Base-by-base conservation (phyloP, 2,113 vertebrate genomes). In the Smithornis capensis region DNA sequence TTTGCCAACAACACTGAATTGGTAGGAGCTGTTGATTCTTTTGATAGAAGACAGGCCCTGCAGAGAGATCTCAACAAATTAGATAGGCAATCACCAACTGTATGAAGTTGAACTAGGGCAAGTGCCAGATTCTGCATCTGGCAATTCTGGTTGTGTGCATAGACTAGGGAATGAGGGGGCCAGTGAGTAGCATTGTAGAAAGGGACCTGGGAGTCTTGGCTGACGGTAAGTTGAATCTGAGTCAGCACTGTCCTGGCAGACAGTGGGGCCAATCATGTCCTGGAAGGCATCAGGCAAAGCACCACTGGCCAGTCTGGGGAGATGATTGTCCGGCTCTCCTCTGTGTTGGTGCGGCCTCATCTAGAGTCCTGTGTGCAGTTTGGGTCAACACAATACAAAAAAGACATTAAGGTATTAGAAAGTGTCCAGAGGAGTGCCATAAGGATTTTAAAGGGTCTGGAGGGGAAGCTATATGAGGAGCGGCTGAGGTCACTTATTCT, bases 251-350 rank as follows among this genome's bases (percentile, higher is more conserved):
- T 25, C 49, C 42, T 64, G 67, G 57, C 25, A 71, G 21, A 21
- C 57, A 42, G 42, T 7, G 22, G 29, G 7, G 5, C 6, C 65
- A 49, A 0, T 0, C 1, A 0, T 33, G 35, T 37, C 35, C 40
- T 37, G 35, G 31, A 16, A 18, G 1, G 1, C 67, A 49, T 56
- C 67, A 71, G 57, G 35, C 7, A 49, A 50, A 64, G 75, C 65
- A 49, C 7, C 0, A 0, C 0, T 35, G 56, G 35, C 25, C 0
- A 0, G 35, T 35, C 13, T 31, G 22, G 57, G 29, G 42, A 35
- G 57, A 17, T 17, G 42, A 88, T 33, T 71, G 35, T 88, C 31
- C 76, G 0, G 0, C 49, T 56, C 35, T 63, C 24, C 49, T 56
- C 67, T 87, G 47, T 2, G 0, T 47, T 79, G 49, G 10, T 8